Evolutionary conservation across 2,797 vertebrate species (phyloP), one percentile per base, ranked within the genome.

Genomic region (Eulemur albifrons): DNA sequence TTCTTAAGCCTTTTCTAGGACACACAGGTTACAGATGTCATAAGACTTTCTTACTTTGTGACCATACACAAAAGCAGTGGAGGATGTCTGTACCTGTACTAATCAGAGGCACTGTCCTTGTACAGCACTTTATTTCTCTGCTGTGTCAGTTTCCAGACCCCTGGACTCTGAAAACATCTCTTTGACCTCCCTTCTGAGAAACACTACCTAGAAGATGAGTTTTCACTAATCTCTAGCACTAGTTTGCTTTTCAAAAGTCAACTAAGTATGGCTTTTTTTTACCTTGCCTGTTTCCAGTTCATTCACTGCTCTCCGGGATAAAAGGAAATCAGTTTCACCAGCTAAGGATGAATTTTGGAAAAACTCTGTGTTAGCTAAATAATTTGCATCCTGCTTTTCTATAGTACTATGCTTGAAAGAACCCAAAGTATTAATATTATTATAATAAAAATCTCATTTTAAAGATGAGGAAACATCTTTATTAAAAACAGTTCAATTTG

Each of bases 171-270:
- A 59, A 65, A 30, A 45, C 7, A n/a, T 63, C 35, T 83, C 57
- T 88, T 79, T 93, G 77, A 61, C 27, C 80, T 95, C 48, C 21
- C n/a, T 85, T 81, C 79, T 76, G n/a, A 88, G 63, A 93, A 81
- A 21, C n/a, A n/a, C 75, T 67, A 18, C 15, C 17, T 67, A 88
- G 59, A 92, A 73, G 61, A 67, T 32, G 48, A 82, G 25, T 52
- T 35, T n/a, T 59, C 59, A 17, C 20, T 88, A 48, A 76, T 73
- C 23, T 96, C 43, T 75, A 35, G 48, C 40, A 27, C 76, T 50
- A 32, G 11, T 61, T 54, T 82, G 38, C 50, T 54, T 91, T 88
- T 84, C 40, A 75, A 63, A 88, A 83, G 48, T 80, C 38, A 21
- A 0, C 38, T n/a, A 32, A 6, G 7, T 61, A 10, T 70, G 21